These are phyloP conservation scores for Eutrigla gurnardus DNA, from an alignment of 2,797 vertebrate species.

Conservation along the genomic window DNA sequence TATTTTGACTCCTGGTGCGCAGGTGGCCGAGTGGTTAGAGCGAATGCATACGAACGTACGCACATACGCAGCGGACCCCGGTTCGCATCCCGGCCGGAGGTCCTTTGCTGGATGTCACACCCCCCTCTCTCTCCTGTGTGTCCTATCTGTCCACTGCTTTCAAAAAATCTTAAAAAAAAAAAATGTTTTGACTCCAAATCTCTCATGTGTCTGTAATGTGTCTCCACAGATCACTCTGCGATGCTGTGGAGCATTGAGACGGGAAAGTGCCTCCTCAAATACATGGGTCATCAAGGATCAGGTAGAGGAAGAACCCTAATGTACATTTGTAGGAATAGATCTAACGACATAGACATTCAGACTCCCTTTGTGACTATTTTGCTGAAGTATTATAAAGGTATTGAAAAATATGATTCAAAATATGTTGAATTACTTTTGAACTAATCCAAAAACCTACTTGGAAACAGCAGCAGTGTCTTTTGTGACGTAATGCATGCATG, in stretches of 20 bases:
- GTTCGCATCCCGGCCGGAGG: no score
- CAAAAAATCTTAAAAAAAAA: no score
- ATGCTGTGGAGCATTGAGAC: conserved; percentile 99
- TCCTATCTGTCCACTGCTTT: background rate
- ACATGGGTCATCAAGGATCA: conserved; percentile 95
- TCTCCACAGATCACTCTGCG: conserved; percentile 91
- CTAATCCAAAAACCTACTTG: background rate
- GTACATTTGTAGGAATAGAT: background rate
- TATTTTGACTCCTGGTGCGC: background rate
- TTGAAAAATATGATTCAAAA: background rate
- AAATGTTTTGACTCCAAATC: background rate
- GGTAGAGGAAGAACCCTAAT: conserved; percentile 74
- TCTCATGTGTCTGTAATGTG: background rate
- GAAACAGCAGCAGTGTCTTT: background rate
- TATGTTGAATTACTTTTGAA: background rate
- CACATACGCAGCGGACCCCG: no score
- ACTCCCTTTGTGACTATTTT: background rate
- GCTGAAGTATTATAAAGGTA: background rate
- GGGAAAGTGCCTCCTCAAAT: conserved; percentile 95
- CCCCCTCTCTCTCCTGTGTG: background rate
- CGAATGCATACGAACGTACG: no score
- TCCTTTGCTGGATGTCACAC: no score
- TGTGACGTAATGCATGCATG: background rate
- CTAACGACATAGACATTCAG: background rate
- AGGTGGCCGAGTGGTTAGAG: no score